Conservation (phyloP, 2,888 invertebrate species). For the Caenorhabditis sulstoni region DNA sequence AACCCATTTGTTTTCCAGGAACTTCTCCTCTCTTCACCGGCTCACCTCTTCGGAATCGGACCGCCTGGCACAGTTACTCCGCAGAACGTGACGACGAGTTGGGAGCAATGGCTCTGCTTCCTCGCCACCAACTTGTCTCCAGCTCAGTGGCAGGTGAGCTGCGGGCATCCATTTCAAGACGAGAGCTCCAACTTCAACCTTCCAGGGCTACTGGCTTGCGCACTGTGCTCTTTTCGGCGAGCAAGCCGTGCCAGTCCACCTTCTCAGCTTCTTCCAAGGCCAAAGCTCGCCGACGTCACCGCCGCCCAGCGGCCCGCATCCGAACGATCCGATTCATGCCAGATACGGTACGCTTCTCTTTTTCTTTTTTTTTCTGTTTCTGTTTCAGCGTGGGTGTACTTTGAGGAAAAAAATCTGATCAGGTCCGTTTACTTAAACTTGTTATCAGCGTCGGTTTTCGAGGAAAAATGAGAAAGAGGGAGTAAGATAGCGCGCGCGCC, state of each 20-base stretch:
- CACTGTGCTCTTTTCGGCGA: slow-evolving; percentile 64
- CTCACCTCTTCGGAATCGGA: slow-evolving; percentile 54
- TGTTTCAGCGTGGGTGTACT: too few relatives aligned
- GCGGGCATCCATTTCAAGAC: too few relatives aligned
- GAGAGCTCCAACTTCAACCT: not conserved
- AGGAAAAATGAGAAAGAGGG: too few relatives aligned
- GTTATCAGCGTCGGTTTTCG: too few relatives aligned
- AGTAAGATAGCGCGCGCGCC: not conserved
- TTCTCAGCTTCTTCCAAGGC: slow-evolving; percentile 63
- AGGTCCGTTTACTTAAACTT: too few relatives aligned
- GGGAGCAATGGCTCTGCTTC: slow-evolving; percentile 68
- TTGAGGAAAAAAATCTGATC: too few relatives aligned
- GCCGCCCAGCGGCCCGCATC: slow-evolving; percentile 29
- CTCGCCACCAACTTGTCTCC: slow-evolving; percentile 64
- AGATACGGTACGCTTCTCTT: slow-evolving; percentile 42
- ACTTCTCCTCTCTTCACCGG: slow-evolving; percentile 62
- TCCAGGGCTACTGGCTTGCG: slow-evolving; percentile 65
- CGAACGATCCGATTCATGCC: slow-evolving; percentile 42
- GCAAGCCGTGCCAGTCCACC: slow-evolving; percentile 61
- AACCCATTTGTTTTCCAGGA: slow-evolving; percentile 57
- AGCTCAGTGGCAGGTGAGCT: slow-evolving; percentile 68
- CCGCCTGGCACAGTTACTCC: not conserved
- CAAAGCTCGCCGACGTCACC: slow-evolving; percentile 16
- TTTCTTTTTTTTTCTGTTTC: not conserved
- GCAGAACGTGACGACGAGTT: slow-evolving; percentile 49